A percentile compares a stretch with the other conserved stretches of the same genome.
Conservation (phyloP, 2,797 vertebrate genomes). For the Sebastes cheni region DNA sequence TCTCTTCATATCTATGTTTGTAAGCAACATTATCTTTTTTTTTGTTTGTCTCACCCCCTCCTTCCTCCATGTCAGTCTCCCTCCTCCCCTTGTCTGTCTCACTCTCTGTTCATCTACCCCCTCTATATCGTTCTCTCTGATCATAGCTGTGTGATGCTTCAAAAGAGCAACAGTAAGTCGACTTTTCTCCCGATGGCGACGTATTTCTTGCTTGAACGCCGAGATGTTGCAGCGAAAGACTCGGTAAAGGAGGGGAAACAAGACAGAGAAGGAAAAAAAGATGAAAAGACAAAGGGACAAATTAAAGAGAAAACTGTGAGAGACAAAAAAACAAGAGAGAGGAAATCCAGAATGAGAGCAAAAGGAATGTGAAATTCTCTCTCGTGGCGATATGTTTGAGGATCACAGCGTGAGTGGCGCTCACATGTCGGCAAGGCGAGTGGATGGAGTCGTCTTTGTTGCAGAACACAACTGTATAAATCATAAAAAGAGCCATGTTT, state of each 20-base stretch:
- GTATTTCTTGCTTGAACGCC: conserved; percentile 10
- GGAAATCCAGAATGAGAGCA: conserved; percentile 19
- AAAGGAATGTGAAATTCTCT: conserved; percentile 32
- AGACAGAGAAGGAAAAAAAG: not conserved
- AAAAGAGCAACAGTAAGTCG: conserved; percentile 40
- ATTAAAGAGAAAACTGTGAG: conserved; percentile 16
- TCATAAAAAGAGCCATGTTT: conserved; percentile 4
- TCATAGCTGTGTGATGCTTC: conserved; percentile 47
- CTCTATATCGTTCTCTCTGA: conserved; percentile 19
- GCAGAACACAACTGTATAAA: conserved; percentile 13
- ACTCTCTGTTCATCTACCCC: not conserved
- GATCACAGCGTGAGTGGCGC: conserved; percentile 1
- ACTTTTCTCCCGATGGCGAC: conserved; percentile 39
- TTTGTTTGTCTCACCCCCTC: no score
- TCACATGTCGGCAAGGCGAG: not conserved
- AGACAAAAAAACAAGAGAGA: not conserved
- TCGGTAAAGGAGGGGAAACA: not conserved
- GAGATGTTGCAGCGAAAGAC: conserved; percentile 1
- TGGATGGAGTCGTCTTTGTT: not conserved
- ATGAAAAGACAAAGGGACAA: conserved; percentile 37
- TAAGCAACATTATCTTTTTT: not conserved
- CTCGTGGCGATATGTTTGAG: conserved; percentile 13
- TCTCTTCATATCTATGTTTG: not conserved
- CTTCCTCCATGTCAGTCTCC: not conserved
- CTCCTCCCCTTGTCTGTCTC: not conserved